Evolutionary conservation across 1,140 invertebrate species (phyloP), one percentile per base, ranked within the genome.

Genomic region (Drosophila dunni): DNA sequence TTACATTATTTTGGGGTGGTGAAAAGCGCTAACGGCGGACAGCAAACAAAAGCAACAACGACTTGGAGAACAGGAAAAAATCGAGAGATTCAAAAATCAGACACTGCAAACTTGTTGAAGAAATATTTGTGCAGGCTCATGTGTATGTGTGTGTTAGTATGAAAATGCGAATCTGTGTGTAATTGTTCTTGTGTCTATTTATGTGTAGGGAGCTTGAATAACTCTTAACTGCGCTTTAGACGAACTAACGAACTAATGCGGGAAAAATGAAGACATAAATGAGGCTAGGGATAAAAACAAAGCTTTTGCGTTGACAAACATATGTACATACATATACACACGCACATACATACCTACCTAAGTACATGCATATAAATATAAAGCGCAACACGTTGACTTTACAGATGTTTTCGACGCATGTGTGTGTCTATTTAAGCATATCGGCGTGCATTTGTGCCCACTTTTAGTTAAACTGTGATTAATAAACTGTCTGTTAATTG

Each of bases 361-460:
- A 5, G 4, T 10, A 17, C n/a, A 46, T 15, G 38, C 33, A 24
- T 48, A 33, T 60, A 20, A 53, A 33, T 50, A 36, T 15, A 40
- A 65, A 71, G 70, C 78, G 81, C 83, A 79, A 88, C 83, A 88
- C 80, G 83, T 88, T 88, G 84, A 88, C 84, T 83, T 89, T 80
- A 78, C 83, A 88, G 80, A 73, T 88, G 83, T 74, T 89, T 50
- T 64, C 15, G 45, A 51, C 46, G 36, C 84, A 54, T 69, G 53
- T 53, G 48, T 53, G 20, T 53, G 36, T 11, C 7, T 53, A 20
- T 11, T 10, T 53, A 15, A 36, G 24, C n/a, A 13, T 42, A 11
- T 51, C 7, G 0, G 24, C 13, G 7, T n/a, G 45, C 48, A 38
- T 33, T 44, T 38, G 50, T 44, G 42, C 1, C 24, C 24, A 4